These are phyloP conservation scores for Gymnoscopelus microlampas DNA, from an alignment of 2,797 vertebrate species.

Conservation along the genomic window DNA sequence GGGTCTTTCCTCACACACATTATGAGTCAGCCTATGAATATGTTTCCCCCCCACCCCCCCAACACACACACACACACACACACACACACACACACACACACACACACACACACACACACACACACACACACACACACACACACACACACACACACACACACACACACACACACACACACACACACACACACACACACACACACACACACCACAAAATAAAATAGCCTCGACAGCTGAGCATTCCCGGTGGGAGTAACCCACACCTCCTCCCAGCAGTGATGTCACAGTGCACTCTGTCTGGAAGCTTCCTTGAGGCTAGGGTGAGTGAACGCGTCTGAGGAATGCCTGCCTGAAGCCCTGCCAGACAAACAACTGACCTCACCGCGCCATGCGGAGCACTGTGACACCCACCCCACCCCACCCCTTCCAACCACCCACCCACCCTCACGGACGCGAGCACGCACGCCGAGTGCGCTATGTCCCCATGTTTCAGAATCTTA, in stretches of 20 bases:
- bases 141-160: background rate
- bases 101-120: background rate
- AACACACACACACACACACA: background rate
- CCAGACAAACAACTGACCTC: conserved; percentile 71
- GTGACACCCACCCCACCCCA: conserved; percentile 17
- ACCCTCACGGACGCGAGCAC: conserved; percentile 22
- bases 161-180: background rate
- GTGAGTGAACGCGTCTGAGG: conserved; percentile 55
- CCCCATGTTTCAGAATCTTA: conserved; percentile 55
- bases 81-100: background rate
- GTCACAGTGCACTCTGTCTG: conserved; percentile 55
- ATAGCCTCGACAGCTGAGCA: conserved; percentile 52
- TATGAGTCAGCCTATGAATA: conserved; percentile 17
- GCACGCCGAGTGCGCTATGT: conserved; percentile 43
- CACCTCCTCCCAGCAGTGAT: conserved; percentile 28
- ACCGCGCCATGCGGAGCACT: conserved; percentile 44
- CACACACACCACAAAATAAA: conserved; percentile 5
- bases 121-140: background rate
- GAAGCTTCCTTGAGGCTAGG: conserved; percentile 68
- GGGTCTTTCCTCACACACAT: background rate
- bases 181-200: background rate
- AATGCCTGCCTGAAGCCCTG: conserved; percentile 57
- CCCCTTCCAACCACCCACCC: no score
- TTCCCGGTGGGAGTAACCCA: conserved; percentile 30
- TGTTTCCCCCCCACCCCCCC: background rate